phyloP scores from a whole-genome alignment of 2,113 vertebrate genomes.

The Indri indri region DNA sequence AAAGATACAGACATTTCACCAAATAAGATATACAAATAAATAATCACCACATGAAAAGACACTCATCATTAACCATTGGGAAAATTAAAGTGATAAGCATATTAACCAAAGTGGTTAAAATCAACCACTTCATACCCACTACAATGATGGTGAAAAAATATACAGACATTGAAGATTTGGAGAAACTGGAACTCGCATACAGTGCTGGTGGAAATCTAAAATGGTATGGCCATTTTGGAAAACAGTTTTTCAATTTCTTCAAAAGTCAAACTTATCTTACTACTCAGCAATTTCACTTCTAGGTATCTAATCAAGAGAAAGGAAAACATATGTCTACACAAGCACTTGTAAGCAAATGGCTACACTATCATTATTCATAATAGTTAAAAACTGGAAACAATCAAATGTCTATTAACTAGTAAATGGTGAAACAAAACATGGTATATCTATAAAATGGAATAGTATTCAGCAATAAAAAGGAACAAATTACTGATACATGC shows the following conservation, averaged over 20 bases:
- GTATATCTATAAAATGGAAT: neutral
- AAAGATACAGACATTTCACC: neutral
- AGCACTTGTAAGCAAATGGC: neutral
- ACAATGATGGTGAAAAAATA: neutral
- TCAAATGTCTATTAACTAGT: neutral
- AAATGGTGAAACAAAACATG: neutral
- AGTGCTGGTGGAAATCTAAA: neutral
- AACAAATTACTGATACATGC: neutral
- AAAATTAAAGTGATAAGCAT: neutral
- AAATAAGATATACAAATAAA: neutral
- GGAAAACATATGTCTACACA: neutral
- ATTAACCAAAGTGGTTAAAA: neutral
- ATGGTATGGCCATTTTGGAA: neutral
- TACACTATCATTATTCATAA: neutral
- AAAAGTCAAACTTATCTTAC: neutral
- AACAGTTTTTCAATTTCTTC: neutral
- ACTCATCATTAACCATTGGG: neutral
- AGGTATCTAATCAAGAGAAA: neutral
- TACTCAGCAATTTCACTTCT: neutral
- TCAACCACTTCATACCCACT: neutral
- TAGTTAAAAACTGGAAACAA: neutral
- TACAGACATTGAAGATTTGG: neutral
- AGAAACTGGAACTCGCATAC: neutral
- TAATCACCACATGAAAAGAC: neutral
- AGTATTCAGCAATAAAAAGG: neutral